These are phyloP conservation scores for Chaunax sp. DNA, from an alignment of 2,797 vertebrate species.

Conservation along the genomic window DNA sequence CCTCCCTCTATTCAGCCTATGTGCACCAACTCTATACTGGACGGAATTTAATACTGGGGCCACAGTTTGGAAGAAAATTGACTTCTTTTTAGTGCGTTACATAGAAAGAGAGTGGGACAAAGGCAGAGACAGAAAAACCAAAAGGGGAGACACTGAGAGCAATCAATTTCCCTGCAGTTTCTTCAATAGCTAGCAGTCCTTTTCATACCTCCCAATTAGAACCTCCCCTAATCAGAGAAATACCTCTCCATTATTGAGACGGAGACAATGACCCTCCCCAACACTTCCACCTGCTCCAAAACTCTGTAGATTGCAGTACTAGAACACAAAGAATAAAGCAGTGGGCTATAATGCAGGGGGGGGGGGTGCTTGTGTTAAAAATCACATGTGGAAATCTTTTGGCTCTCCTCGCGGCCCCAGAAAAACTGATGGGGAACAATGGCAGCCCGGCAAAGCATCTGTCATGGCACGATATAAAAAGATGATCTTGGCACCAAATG, in stretches of 20 bases:
- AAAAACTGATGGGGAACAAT: slow-evolving; percentile 92
- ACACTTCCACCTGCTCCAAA: slow-evolving; percentile 79
- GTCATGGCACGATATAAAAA: slow-evolving; percentile 99
- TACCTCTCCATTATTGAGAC: slow-evolving; percentile 83
- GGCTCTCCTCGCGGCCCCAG: slow-evolving; percentile 86
- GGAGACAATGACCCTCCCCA: slow-evolving; percentile 85
- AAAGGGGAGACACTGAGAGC: slow-evolving; percentile 64
- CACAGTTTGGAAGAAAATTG: slow-evolving; percentile 80
- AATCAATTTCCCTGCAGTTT: slow-evolving; percentile 86
- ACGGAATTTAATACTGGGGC: slow-evolving; percentile 62
- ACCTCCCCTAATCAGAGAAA: slow-evolving; percentile 88
- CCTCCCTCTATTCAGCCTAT: slow-evolving; percentile 26
- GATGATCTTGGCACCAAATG: slow-evolving; percentile 97
- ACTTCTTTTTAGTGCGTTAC: slow-evolving; percentile 69
- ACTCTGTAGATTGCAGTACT: slow-evolving; percentile 87
- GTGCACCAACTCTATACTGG: slow-evolving; percentile 14
- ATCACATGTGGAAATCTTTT: slow-evolving; percentile 92
- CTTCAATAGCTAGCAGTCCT: slow-evolving; percentile 81
- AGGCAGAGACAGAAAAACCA: slow-evolving; percentile 50
- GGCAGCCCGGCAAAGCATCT: slow-evolving; percentile 92
- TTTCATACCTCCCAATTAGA: slow-evolving; percentile 87
- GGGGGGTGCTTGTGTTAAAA: slow-evolving; percentile 77
- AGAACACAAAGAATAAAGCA: slow-evolving; percentile 90
- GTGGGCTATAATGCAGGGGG: slow-evolving; percentile 78
- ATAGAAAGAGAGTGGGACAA: slow-evolving; percentile 65